Base-by-base conservation (phyloP, 2,797 vertebrate genomes). In the Yasuhikotakia modesta region DNA sequence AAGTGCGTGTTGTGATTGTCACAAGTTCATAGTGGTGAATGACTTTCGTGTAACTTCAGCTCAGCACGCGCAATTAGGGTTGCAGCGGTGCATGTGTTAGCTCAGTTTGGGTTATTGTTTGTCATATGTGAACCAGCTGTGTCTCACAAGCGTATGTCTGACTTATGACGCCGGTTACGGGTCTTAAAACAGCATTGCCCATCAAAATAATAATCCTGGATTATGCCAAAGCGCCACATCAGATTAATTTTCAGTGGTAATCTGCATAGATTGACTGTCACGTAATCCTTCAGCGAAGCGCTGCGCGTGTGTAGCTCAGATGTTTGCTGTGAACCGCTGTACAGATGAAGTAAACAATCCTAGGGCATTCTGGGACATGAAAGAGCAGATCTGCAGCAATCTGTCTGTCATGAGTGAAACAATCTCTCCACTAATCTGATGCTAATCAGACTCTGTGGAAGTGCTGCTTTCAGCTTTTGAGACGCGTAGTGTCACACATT, bases 191-290 rank as follows among this genome's bases (percentile, higher is more conserved):
- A 43, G 39, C 39, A 35, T 57, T 21, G 53, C 58, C 22, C 0
- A 30, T 48, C 63, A 48, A 78, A 77, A 63, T 52, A 39, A 73
- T 81, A 78, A 71, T 76, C 72, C 58, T 21, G 53, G 72, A 72
- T 79, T 63, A 76, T n/a, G 13, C 21, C 8, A 43, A 55, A 68
- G 5, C n/a, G 2, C 43, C n/a, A 12, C 73, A 65, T 48, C 35
- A n/a, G 61, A 43, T 43, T 43, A 43, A 43, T 63, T 52, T 70
- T 50, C 32, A 27, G 14, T 27, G 2, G 21, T 55, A 39, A 67
- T 75, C 63, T 27, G 32, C 6, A 12, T 22, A 65, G 46, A 65
- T 78, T 65, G 30, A 64, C 30, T 46, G 43, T 58, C 43, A 39
- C 32, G 16, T 75, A 66, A 66, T 75, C 61, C 35, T 27, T 32